Evolutionary conservation across 2,888 invertebrate species (phyloP), one percentile per base, ranked within the genome.

Genomic region (Campaea margaritaria): DNA sequence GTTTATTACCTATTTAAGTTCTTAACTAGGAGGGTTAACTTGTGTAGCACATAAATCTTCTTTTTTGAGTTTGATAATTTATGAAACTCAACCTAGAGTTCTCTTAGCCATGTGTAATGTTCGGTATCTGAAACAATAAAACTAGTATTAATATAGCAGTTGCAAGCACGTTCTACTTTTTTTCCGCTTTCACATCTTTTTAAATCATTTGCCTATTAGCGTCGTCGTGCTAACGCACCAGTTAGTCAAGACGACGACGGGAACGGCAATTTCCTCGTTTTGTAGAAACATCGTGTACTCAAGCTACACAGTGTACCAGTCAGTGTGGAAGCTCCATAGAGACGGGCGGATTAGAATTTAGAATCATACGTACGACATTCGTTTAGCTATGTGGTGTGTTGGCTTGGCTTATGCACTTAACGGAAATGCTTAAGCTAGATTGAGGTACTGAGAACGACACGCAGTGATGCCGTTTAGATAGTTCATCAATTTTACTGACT

Each of bases 221-320:
- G 65, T 63, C 63, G 67, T 64, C 67, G 72, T 71, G 81, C 72
- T 78, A 81, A 80, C 70, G 63, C 69, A 69, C 65, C 71, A 72
- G 75, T 82, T 79, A 81, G 76, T 78, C 75, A 76, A 67, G 67
- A 73, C 68, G 54, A 51, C 49, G 58, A 69, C 72, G 70, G 66
- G 72, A 73, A 70, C 73, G 73, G 76, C 75, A 78, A 78, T 80
- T 80, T 82, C 74, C 76, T 81, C 74, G 77, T 79, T 82, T 80
- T 78, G 78, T 76, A 78, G 74, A 79, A 85, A 84, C 78, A 79
- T 71, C 76, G 72, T 72, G 69, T 70, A 75, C 46, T 28, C 28
- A 13, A 28, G 3, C n/a, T 15, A 10, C 27, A 46, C 16, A 51
- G 38, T 36, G 27, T 38, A 28, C 12, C 13, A 38, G 16, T 11